These are phyloP conservation scores for Drosophila neocordata DNA, from an alignment of 1,140 invertebrate genomes.

Conservation along the genomic window DNA sequence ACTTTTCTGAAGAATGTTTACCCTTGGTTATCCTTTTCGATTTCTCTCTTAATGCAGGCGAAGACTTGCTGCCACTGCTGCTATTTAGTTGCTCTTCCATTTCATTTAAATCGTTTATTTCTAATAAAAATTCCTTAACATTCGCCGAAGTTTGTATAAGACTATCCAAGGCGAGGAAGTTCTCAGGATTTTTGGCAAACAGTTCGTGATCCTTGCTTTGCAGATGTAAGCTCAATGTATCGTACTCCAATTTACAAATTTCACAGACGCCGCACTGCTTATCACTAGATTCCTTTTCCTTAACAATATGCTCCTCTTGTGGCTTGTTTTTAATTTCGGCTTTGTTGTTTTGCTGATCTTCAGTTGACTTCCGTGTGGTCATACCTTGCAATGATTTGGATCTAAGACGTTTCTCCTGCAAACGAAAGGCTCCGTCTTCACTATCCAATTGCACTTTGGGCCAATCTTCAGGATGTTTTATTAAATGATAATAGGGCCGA, in stretches of 20 bases:
- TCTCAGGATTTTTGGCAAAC: conserved; percentile 88
- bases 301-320: conserved; percentile 18
- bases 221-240: conserved; percentile 86
- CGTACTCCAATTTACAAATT: conserved; percentile 89
- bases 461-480: conserved; percentile 78
- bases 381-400: conserved; percentile 53
- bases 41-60: conserved; percentile 70
- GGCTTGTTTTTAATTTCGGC: conserved; percentile 9
- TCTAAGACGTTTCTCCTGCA: conserved; percentile 44
- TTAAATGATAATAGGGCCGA: conserved; percentile 78
- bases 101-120: conserved; percentile 71
- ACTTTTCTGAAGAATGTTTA: conserved; percentile 77
- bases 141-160: conserved; percentile 84
- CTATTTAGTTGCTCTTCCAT: conserved; percentile 45
- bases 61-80: conserved; percentile 42
- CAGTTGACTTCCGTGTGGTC: conserved; percentile 45
- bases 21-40: conserved; percentile 76
- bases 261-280: conserved; percentile 88
- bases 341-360: conserved; percentile 42
- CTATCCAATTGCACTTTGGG: conserved; percentile 74
- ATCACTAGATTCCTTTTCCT: conserved; percentile 66
- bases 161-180: conserved; percentile 88
- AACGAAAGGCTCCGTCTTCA: conserved; percentile 77
- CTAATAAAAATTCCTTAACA: conserved; percentile 65
- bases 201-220: conserved; percentile 88